A percentile compares a stretch with the other conserved stretches of the same genome.
Evolutionary conservation across 2,888 invertebrate genomes (phyloP).

Genomic region (Smittia aterrima): DNA sequence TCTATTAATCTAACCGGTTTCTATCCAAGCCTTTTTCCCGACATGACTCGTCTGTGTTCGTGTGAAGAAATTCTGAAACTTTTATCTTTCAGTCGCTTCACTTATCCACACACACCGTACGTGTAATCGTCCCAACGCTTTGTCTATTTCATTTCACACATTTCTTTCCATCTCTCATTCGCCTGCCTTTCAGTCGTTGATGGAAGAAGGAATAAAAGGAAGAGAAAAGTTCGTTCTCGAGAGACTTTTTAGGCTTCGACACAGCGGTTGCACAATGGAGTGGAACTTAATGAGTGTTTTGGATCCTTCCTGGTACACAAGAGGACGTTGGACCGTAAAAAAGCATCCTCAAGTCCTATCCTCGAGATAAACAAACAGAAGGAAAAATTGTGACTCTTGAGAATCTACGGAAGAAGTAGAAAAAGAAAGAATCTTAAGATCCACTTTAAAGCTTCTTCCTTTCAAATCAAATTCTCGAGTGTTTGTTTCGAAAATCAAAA

Average conservation of each 20-base stretch:
- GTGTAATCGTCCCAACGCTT: not conserved
- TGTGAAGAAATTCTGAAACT: slow-evolving; percentile 1
- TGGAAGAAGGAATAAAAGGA: slow-evolving; percentile 6
- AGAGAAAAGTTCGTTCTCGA: not conserved
- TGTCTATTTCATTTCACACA: slow-evolving; percentile 25
- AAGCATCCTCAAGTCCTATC: not conserved
- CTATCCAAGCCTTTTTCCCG: not conserved
- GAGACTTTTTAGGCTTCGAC: not conserved
- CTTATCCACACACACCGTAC: not conserved
- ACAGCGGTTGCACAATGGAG: slow-evolving; percentile 1
- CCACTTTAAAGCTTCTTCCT: not conserved
- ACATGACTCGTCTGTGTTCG: not conserved
- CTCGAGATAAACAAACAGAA: not conserved
- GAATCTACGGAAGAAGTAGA: too few species aligned
- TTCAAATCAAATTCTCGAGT: too few species aligned
- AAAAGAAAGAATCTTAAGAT: not conserved
- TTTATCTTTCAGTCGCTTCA: not conserved
- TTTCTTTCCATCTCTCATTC: not conserved
- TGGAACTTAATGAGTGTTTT: not conserved
- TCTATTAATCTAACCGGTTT: slow-evolving; percentile 29
- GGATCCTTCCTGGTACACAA: slow-evolving; percentile 4
- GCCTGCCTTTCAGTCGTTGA: not conserved
- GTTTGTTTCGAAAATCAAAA: too few species aligned
- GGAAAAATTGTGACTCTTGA: not conserved
- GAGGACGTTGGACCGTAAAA: not conserved